phyloP scores from a whole-genome alignment of 92 coral and sea anemone genomes.

The Montipora capitata region DNA sequence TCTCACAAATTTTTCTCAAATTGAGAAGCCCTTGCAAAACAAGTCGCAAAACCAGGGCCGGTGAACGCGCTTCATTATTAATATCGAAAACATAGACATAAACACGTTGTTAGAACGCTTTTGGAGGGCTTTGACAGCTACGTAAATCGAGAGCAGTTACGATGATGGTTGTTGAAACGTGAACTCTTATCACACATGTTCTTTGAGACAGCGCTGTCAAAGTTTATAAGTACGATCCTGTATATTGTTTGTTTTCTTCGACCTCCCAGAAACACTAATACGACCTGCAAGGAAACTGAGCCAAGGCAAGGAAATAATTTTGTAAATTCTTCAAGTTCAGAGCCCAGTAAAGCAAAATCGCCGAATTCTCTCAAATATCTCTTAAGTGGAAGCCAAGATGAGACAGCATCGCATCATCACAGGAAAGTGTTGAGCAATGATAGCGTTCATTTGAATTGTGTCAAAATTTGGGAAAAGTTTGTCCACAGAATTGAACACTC shows the following conservation, averaged over 20 bases:
- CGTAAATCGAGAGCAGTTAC: conserved; percentile 55
- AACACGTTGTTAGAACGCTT: conserved; percentile 52
- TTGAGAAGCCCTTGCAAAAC: conserved; percentile 40
- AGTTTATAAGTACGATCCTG: conserved; percentile 29
- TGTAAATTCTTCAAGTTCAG: background rate
- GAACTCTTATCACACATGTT: conserved; percentile 60
- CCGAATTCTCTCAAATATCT: background rate
- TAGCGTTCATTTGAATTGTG: background rate
- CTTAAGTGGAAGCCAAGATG: background rate
- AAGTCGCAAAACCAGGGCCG: background rate
- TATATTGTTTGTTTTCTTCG: conserved; percentile 38
- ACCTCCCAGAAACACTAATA: conserved; percentile 24
- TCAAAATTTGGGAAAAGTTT: background rate
- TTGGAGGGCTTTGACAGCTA: conserved; percentile 51
- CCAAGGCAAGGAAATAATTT: background rate
- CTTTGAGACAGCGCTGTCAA: conserved; percentile 57
- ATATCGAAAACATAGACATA: background rate
- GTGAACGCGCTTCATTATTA: background rate
- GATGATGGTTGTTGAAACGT: conserved; percentile 54
- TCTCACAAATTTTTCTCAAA: conserved; percentile 27
- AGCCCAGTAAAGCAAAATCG: background rate
- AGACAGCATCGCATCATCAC: background rate
- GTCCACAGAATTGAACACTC: background rate
- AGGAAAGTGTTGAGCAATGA: background rate
- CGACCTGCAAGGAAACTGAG: background rate